Evolutionary conservation across 2,888 invertebrate genomes (phyloP).

Genomic region (Protophormia terraenovae): DNA sequence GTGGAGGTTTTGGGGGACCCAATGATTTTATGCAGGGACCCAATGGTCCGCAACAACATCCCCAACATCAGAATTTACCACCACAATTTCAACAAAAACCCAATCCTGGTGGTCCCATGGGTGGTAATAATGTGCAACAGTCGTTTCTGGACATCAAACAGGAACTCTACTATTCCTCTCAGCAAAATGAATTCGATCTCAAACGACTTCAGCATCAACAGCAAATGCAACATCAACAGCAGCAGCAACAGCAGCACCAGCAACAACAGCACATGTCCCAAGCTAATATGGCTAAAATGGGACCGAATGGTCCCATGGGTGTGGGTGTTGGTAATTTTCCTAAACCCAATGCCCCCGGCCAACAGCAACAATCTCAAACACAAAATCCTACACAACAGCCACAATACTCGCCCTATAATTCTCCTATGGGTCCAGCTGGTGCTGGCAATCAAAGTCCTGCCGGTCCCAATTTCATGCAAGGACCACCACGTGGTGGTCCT

Average conservation of each 20-base stretch:
- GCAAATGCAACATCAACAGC: slow-evolving; percentile 77
- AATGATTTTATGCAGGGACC: slow-evolving; percentile 81
- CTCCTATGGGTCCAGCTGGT: slow-evolving; percentile 84
- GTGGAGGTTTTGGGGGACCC: slow-evolving; percentile 83
- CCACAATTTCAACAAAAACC: slow-evolving; percentile 77
- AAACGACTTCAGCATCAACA: slow-evolving; percentile 80
- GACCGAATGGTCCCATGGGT: slow-evolving; percentile 71
- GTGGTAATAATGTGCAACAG: slow-evolving; percentile 77
- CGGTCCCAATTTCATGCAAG: slow-evolving; percentile 78
- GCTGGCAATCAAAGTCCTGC: slow-evolving; percentile 72
- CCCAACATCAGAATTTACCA: slow-evolving; percentile 74
- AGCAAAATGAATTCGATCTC: slow-evolving; percentile 81
- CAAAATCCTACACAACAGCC: slow-evolving; percentile 77
- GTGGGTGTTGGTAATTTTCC: slow-evolving; percentile 75
- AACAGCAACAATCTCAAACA: slow-evolving; percentile 72
- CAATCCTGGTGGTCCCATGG: slow-evolving; percentile 70
- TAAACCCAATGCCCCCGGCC: slow-evolving; percentile 74
- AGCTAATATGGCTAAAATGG: slow-evolving; percentile 76
- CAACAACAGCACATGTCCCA: slow-evolving; percentile 71
- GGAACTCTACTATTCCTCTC: slow-evolving; percentile 82
- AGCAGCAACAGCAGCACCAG: slow-evolving; percentile 73
- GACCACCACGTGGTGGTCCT: slow-evolving; percentile 75
- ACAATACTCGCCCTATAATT: slow-evolving; percentile 87
- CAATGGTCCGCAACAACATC: slow-evolving; percentile 76
- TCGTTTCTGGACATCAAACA: slow-evolving; percentile 83